Conservation (phyloP, 2,113 vertebrate genomes). For the Pygoscelis antarcticus region DNA sequence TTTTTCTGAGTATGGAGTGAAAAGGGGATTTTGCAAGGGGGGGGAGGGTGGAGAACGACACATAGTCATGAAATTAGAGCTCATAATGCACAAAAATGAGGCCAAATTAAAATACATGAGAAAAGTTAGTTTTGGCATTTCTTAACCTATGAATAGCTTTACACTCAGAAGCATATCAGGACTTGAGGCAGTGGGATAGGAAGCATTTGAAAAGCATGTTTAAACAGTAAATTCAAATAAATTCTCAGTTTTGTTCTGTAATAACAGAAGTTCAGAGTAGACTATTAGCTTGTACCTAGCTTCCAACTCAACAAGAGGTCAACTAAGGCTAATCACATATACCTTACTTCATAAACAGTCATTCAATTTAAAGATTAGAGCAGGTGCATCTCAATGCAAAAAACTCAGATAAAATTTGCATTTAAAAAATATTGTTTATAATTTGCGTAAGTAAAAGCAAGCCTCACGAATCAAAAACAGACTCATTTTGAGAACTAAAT, state of each 20-base stretch:
- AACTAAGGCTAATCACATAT: background rate
- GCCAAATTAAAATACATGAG: background rate
- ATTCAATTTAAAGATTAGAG: background rate
- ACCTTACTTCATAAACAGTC: background rate
- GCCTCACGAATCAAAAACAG: background rate
- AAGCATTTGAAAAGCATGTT: background rate
- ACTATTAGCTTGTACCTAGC: background rate
- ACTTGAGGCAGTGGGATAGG: background rate
- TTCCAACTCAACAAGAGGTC: background rate
- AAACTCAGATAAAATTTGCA: background rate
- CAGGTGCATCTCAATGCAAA: background rate
- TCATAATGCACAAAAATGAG: background rate
- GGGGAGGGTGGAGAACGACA: background rate
- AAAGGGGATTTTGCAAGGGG: background rate
- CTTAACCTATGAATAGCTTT: background rate
- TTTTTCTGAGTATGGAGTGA: background rate
- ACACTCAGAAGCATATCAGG: background rate
- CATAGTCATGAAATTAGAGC: background rate
- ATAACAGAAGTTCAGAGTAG: background rate
- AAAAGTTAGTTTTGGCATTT: background rate
- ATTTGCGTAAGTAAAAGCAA: background rate
- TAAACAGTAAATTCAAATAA: background rate
- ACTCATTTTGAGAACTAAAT: background rate
- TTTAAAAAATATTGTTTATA: background rate
- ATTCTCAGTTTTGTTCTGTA: background rate